Base-by-base conservation (phyloP, 2,797 vertebrate species). In the Rhinichthys osculus region DNA sequence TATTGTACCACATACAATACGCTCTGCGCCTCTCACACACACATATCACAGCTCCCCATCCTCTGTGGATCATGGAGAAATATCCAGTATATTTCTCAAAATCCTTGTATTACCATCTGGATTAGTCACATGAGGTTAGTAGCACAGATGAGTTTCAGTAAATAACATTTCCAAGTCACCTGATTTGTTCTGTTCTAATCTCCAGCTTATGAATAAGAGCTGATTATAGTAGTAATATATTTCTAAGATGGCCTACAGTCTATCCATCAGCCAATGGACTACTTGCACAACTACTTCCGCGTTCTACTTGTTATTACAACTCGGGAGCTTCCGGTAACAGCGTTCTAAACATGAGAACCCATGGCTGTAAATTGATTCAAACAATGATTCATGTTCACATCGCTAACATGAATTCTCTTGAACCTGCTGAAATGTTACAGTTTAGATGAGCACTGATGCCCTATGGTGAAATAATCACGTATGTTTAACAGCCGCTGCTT, bases 101-200 rank as follows among this genome's bases (percentile, higher is more conserved):
- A 30, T 70, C 66, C 47, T 50, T 57, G 66, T 44, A 59, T 78
- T 70, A 44, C 16, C 76, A 71, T 80, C 33, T 81, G 84, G 57
- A 72, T 79, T 79, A 85, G 52, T 79, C 76, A 64, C 66, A 19
- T 72, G 67, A 23, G 11, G 44, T 40, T 85, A 66, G 81, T 73
- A 54, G n/a, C 57, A 54, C 10, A 74, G n/a, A 54, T 67, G 59
- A 73, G 57, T 52, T 85, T 81, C 52, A 72, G 78, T 81, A 74
- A 85, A 85, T 47, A 72, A 23, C 27, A 38, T 66, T 79, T 78
- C 19, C 54, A 47, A 70, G 73, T 79, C 67, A 67, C 47, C 66
- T 72, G 57, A 40, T 73, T 76, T 84, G 27, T 74, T 81, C 50
- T 35, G 9, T 74, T 81, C 30, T 84, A 81, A 70, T 73, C 21